These are phyloP conservation scores for Tychaedon coryphoeus DNA, from an alignment of 2,113 vertebrate species.

Conservation along the genomic window DNA sequence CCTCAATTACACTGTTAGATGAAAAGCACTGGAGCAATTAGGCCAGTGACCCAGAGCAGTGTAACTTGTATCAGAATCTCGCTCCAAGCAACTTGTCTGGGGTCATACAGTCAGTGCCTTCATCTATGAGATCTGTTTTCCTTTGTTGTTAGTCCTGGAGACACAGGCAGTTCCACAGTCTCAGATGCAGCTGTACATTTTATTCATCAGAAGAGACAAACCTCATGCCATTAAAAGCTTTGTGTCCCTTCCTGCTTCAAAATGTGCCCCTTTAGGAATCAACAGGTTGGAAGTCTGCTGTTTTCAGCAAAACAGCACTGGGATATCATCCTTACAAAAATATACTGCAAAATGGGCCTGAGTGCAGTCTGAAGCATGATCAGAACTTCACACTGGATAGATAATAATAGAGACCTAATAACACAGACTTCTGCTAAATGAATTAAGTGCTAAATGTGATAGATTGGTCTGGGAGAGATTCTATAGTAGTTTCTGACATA, in stretches of 20 bases:
- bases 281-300: background rate
- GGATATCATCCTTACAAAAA: background rate
- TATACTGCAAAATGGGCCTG: background rate
- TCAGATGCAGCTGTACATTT: background rate
- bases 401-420: background rate
- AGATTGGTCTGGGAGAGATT: background rate
- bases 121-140: background rate
- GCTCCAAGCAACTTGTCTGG: background rate
- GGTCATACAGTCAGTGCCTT: constrained; percentile 9
- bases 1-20: background rate
- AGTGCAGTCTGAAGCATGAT: background rate
- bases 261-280: background rate
- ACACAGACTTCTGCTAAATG: background rate
- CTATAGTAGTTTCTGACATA: background rate
- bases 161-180: background rate
- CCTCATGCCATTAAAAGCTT: background rate
- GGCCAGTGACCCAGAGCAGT: constrained; percentile 3
- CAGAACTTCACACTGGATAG: background rate
- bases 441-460: background rate
- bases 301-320: background rate
- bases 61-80: background rate
- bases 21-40: constrained; percentile 3
- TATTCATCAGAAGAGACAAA: background rate
- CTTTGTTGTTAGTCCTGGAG: background rate
- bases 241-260: background rate